Conservation (phyloP, 2,888 invertebrate species). For the Rhagonycha lutea region DNA sequence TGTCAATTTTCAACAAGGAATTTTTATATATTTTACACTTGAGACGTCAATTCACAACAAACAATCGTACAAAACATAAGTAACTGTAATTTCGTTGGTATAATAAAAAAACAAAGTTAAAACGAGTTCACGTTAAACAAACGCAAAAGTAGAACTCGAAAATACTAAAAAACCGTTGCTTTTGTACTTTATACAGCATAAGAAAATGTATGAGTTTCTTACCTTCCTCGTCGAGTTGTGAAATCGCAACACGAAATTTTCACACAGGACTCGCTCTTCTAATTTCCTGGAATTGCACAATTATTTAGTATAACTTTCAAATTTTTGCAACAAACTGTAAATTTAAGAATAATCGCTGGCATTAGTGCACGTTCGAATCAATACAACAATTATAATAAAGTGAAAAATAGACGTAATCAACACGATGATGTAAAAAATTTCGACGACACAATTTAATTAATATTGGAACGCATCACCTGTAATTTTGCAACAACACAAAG, state of each 20-base stretch:
- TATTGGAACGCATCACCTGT: background rate
- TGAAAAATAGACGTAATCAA: background rate
- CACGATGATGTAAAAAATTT: background rate
- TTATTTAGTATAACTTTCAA: background rate
- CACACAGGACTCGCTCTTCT: background rate
- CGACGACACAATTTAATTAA: background rate
- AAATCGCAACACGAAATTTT: background rate
- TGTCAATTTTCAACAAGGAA: background rate
- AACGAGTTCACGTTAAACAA: slow-evolving; percentile 1
- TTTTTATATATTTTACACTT: background rate
- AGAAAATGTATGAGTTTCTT: background rate
- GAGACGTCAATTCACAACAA: background rate
- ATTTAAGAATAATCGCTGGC: background rate
- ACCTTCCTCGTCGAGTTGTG: background rate
- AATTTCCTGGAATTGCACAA: slow-evolving; percentile 1
- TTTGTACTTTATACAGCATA: background rate
- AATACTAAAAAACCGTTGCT: background rate
- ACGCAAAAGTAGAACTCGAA: background rate
- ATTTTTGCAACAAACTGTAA: background rate
- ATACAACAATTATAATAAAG: background rate
- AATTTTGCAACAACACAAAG: background rate
- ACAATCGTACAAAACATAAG: background rate
- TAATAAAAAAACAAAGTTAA: background rate
- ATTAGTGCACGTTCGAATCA: background rate
- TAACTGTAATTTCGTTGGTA: background rate